phyloP scores from a whole-genome alignment of 2,113 vertebrate species.

The Neodontobutis hainanensis region DNA sequence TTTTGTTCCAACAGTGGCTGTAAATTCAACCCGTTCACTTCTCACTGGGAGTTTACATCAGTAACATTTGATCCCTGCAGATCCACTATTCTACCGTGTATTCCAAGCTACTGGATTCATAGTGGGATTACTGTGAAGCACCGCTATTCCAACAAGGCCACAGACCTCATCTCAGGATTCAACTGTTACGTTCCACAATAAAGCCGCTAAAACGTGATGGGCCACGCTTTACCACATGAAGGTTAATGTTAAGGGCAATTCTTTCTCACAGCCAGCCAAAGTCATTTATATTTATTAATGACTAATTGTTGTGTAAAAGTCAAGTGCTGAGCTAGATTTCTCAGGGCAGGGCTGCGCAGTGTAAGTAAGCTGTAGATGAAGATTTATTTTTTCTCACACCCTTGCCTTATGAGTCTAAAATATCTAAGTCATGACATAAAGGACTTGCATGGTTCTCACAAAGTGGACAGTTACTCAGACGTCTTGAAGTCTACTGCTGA shows the following conservation, averaged over 20 bases:
- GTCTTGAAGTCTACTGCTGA: constrained; percentile 16
- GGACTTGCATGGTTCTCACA: constrained; percentile 21
- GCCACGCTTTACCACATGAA: constrained; percentile 17
- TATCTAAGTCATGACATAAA: constrained; percentile 19
- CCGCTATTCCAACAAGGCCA: constrained; percentile 10
- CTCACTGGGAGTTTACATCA: too few species aligned
- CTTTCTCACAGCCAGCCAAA: constrained; percentile 27
- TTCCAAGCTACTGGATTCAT: constrained; percentile 18
- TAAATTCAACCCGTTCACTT: too few species aligned
- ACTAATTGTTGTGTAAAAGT: constrained; percentile 52
- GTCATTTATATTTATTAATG: constrained; percentile 59
- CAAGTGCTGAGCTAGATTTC: constrained; percentile 16
- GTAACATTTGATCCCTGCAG: not conserved
- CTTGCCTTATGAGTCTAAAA: not conserved
- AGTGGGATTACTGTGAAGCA: not conserved
- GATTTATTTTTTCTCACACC: not conserved
- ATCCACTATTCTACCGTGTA: constrained; percentile 11
- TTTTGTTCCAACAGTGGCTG: too few species aligned
- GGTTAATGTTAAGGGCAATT: constrained; percentile 50
- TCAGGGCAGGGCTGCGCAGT: constrained; percentile 1
- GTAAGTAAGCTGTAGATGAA: not conserved
- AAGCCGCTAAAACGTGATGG: constrained; percentile 17
- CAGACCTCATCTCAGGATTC: constrained; percentile 19
- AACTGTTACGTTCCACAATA: constrained; percentile 26
- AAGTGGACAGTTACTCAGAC: not conserved